Percentiles rank a stretch among this genome's conserved stretches.
These are phyloP conservation scores for Patella pellucida DNA, from an alignment of 2,888 invertebrate genomes.

Conservation along the genomic window DNA sequence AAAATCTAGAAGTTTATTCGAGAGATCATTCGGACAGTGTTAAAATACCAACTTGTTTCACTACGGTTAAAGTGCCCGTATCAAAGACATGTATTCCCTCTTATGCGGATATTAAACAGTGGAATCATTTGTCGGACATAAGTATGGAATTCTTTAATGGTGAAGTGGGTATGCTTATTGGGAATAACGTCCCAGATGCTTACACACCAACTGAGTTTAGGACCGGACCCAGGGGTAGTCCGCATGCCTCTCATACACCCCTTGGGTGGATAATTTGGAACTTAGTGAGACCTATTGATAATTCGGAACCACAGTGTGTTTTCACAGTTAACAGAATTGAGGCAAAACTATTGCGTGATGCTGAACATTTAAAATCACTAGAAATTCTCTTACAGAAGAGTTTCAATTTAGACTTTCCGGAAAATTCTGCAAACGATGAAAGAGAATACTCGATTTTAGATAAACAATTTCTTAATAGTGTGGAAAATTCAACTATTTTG, in stretches of 20 bases:
- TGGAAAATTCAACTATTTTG: neutral
- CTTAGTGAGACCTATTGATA: too few species aligned
- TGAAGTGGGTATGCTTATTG: conserved; percentile 22
- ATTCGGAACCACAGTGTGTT: too few species aligned
- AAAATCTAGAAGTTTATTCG: neutral
- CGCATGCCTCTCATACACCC: conserved; percentile 19
- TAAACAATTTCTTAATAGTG: neutral
- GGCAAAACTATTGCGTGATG: neutral
- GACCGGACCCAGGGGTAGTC: conserved; percentile 18
- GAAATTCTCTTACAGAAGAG: neutral
- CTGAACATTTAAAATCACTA: conserved; percentile 5
- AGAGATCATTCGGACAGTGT: neutral
- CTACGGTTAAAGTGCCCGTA: conserved; percentile 16
- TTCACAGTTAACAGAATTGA: neutral
- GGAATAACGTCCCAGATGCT: conserved; percentile 18
- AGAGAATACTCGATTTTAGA: neutral
- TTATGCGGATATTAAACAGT: conserved; percentile 14
- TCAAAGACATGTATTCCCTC: conserved; percentile 13
- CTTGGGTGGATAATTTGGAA: conserved; percentile 23
- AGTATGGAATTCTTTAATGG: neutral
- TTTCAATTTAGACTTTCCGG: conserved; percentile 5
- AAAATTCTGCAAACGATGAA: neutral
- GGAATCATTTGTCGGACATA: conserved; percentile 17
- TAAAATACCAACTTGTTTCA: neutral
- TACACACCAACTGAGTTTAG: conserved; percentile 17